These are phyloP conservation scores for Takifugu ocellatus DNA, from an alignment of 2,797 vertebrate species.

Conservation along the genomic window DNA sequence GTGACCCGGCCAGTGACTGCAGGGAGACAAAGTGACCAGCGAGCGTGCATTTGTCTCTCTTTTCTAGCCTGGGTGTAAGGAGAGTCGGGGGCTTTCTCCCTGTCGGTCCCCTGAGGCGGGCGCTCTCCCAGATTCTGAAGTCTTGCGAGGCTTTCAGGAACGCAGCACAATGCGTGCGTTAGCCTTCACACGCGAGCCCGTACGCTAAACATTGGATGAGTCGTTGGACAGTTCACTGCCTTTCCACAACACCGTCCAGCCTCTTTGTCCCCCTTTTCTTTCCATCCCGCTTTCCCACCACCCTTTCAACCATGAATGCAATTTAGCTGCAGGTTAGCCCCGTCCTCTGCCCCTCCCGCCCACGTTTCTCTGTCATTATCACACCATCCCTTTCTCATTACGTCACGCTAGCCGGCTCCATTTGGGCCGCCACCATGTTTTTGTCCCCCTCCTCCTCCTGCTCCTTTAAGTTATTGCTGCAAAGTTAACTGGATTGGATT, in stretches of 20 bases:
- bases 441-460: neutral
- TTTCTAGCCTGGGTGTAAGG: neutral
- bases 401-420: neutral
- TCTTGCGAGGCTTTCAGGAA: neutral
- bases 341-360: conserved; percentile 2
- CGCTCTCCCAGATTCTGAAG: neutral
- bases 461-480: conserved; percentile 36
- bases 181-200: neutral
- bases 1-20: neutral
- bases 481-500: conserved; percentile 48
- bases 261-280: neutral
- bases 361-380: conserved; percentile 8
- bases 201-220: conserved; percentile 9
- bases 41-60: neutral
- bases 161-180: neutral
- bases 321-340: conserved; percentile 19
- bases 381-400: neutral
- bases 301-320: conserved; percentile 18
- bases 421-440: neutral
- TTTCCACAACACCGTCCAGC: conserved; percentile 29
- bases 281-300: neutral
- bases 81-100: neutral
- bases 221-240: conserved; percentile 22
- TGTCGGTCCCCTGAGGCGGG: neutral
- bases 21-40: too few relatives aligned